Conservation (phyloP, 2,113 vertebrate genomes). For the Larimichthys polyactis region DNA sequence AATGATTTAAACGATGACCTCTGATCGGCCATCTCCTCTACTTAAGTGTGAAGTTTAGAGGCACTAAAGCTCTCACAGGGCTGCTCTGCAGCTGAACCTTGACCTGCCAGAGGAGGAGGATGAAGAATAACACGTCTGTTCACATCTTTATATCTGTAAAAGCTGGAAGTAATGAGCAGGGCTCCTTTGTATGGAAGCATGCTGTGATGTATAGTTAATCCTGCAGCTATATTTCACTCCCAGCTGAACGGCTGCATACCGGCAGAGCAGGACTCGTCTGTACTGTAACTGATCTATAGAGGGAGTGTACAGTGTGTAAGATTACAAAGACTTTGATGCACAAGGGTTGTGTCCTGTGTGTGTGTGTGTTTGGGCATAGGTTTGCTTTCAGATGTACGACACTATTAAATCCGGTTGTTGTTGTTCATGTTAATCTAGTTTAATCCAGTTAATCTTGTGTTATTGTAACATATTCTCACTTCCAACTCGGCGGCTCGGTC, state of each 20-base stretch:
- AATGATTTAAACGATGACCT: neutral
- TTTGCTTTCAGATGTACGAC: neutral
- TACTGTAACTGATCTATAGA: neutral
- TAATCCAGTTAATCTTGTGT: too few species aligned
- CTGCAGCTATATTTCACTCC: neutral
- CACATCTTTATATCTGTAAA: neutral
- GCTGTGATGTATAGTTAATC: neutral
- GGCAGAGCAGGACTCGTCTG: neutral
- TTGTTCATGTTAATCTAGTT: too few species aligned
- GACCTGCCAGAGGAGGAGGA: neutral
- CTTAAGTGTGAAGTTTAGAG: constrained; percentile 9
- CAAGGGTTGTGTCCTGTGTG: neutral
- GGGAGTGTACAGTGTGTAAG: neutral
- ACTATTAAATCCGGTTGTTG: too few species aligned
- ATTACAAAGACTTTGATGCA: neutral
- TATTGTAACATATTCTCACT: too few species aligned
- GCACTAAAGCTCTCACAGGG: neutral
- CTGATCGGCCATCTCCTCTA: constrained; percentile 30
- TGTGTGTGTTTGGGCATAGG: neutral
- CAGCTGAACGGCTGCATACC: neutral
- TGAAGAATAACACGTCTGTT: neutral
- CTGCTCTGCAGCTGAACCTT: neutral
- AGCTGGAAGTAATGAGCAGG: neutral
- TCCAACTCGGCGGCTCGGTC: too few species aligned
- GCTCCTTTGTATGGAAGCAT: neutral